A percentile compares a stretch with the other conserved stretches of the same genome.
phyloP scores from a whole-genome alignment of 1,140 invertebrate species.

The Aethina tumida region DNA sequence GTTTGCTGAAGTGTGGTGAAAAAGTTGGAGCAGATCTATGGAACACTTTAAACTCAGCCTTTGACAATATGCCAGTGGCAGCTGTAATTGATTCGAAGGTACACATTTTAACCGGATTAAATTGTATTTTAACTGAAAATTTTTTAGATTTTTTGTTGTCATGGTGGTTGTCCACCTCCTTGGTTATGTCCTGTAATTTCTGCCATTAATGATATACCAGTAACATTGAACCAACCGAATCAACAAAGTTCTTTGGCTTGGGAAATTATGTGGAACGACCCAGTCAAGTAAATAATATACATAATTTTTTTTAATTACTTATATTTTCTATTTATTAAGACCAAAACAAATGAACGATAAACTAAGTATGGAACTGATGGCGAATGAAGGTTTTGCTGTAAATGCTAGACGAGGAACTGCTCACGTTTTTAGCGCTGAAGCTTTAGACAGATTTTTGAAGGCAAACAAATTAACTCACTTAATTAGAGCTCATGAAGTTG shows the following conservation, averaged over 20 bases:
- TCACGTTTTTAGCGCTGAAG: conserved; percentile 57
- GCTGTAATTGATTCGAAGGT: conserved; percentile 60
- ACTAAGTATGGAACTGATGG: conserved; percentile 41
- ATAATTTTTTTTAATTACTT: not conserved
- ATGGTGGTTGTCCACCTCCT: conserved; percentile 63
- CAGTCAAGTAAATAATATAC: conserved; percentile 42
- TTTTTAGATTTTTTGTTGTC: conserved; percentile 58
- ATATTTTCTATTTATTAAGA: conserved; percentile 12
- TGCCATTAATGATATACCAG: conserved; percentile 51
- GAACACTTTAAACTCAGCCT: conserved; percentile 57
- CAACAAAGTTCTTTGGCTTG: conserved; percentile 56
- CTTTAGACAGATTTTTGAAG: conserved; percentile 53
- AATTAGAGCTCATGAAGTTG: conserved; percentile 62
- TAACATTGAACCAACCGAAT: conserved; percentile 52
- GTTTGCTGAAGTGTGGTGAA: conserved; percentile 56
- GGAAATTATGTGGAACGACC: conserved; percentile 74
- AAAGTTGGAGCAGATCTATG: conserved; percentile 49
- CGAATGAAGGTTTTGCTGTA: conserved; percentile 56
- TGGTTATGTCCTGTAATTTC: conserved; percentile 44
- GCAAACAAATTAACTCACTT: conserved; percentile 56
- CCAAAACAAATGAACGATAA: conserved; percentile 36
- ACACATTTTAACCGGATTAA: conserved; percentile 6
- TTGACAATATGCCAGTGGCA: conserved; percentile 60
- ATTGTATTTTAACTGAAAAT: not conserved
- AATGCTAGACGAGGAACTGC: conserved; percentile 60